Evolutionary conservation across 2,797 vertebrate genomes (phyloP), one percentile per base, ranked within the genome.

Genomic region (Neomorphus geoffroyi): DNA sequence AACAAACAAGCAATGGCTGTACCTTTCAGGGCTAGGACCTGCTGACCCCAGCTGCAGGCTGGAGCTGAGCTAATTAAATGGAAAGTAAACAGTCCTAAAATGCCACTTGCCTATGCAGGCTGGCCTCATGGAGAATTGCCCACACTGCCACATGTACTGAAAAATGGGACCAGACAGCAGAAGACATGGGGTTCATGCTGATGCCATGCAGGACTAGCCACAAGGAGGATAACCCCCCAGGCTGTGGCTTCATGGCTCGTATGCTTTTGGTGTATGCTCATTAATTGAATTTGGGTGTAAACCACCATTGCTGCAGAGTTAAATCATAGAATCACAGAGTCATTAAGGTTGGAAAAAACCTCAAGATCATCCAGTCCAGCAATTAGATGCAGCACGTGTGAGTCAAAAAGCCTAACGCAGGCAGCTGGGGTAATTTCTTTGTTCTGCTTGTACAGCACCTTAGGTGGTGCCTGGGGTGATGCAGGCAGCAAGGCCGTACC

Each of bases 41-140:
- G 28, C 75, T 92, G 83, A 53, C n/a, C 78, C 71, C 39, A 92
- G 90, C 67, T 86, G 41, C 62, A 71, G 70, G 11, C 83, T 62
- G 74, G 70, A 66, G 48, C 66, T 45, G 80, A 91, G 86, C 61
- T 88, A 78, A 80, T 67, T 19, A 60, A 14, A 45, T 12, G 30
- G 57, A 78, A 94, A 87, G 91, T 32, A 92, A 96, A 86, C 71
- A 74, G 18, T 10, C 62, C 58, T 86, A 27, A 86, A 94, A 30
- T 22, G 66, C 37, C 46, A 27, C 66, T 69, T 75, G 43, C 33
- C 57, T 2, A 0, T 27, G 45, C 26, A 70, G 62, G 26, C n/a
- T 78, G n/a, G 30, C 35, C 41, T 60, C 7, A 1, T 0, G 0
- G 73, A 61, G 61, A 24, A 33, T 0, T 26, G 61, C 56, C 58